phyloP scores from a whole-genome alignment of 2,888 invertebrate genomes.

The Desoria tigrina region DNA sequence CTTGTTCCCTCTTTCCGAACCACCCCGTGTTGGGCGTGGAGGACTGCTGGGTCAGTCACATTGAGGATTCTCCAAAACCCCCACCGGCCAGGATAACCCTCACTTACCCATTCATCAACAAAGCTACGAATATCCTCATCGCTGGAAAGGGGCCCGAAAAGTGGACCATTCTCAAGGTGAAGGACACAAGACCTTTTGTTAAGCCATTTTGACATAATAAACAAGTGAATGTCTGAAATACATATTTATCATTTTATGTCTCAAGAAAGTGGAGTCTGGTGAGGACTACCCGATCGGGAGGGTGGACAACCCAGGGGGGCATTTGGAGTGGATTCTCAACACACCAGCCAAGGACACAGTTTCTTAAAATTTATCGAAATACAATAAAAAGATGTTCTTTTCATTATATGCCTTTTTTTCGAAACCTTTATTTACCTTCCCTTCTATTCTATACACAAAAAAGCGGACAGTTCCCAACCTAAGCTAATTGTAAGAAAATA shows the following conservation, averaged over 20 bases:
- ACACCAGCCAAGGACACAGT: no score
- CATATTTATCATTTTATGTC: neutral
- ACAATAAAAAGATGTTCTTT: no score
- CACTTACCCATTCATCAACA: constrained; percentile 86
- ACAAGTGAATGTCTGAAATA: neutral
- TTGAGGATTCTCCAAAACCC: constrained; percentile 94
- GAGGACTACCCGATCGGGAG: constrained; percentile 52
- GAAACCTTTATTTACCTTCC: no score
- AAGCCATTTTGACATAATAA: no score
- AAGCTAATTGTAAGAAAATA: no score
- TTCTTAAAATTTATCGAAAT: no score
- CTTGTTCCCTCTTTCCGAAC: constrained; percentile 92
- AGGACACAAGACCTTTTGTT: neutral
- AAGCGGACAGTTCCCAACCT: no score
- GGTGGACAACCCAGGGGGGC: constrained; percentile 51
- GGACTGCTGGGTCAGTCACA: constrained; percentile 72
- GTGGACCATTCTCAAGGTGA: constrained; percentile 76
- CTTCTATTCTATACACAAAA: no score
- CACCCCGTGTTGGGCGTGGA: constrained; percentile 69
- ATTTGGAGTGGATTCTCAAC: constrained; percentile 50
- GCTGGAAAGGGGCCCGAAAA: constrained; percentile 51
- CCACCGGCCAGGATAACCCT: constrained; percentile 87
- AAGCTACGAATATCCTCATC: constrained; percentile 62
- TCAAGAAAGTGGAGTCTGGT: constrained; percentile 44
- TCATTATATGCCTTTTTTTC: no score